Evolutionary conservation across 2,113 vertebrate species (phyloP), one percentile per base, ranked within the genome.

Genomic region (Numida meleagris): DNA sequence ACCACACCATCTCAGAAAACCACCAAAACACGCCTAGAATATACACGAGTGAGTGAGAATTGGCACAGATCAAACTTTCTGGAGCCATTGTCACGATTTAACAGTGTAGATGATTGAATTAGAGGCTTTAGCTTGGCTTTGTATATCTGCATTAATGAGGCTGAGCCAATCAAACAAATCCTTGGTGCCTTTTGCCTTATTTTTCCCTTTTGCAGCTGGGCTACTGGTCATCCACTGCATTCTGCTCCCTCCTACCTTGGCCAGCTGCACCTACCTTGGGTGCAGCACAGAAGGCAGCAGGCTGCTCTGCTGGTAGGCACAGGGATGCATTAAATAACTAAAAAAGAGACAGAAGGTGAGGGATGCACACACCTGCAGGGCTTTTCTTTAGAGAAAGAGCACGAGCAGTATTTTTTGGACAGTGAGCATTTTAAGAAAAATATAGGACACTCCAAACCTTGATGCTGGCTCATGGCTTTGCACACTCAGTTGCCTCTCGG

Each of bases 381-480:
- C 2, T 58, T 91, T 48, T 76, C 40, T 48, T 36, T 45, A 77
- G n/a, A 19, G 12, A 5, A 82, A 70, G 24, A 62, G 19, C 11
- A 70, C 76, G 33, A 51, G 4, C 11, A 16, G 12, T 4, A 5
- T 1, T 33, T 79, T 57, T 3, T 1, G 3, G 7, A 42, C 5
- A 13, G 0, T 19, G n/a, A 62, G 3, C 1, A 43, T 77, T 77
- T 77, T 12, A 80, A 62, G 31, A 19, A 58, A 89, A 61, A 10
- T 27, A 2, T 15, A 72, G 42, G 17, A 38, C 4, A 4, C 7
- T 91, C 14, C 14, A 67, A 70, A 82, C 19, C 19, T 85, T 36
- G 15, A 45, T 34, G 81, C 38, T 34, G 43, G 4, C 20, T 53
- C 40, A 12, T 27, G 36, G 17, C 10, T 89, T 89, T 58, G 10